Conservation (phyloP, 2,888 invertebrate species). For the Neria commutata region DNA sequence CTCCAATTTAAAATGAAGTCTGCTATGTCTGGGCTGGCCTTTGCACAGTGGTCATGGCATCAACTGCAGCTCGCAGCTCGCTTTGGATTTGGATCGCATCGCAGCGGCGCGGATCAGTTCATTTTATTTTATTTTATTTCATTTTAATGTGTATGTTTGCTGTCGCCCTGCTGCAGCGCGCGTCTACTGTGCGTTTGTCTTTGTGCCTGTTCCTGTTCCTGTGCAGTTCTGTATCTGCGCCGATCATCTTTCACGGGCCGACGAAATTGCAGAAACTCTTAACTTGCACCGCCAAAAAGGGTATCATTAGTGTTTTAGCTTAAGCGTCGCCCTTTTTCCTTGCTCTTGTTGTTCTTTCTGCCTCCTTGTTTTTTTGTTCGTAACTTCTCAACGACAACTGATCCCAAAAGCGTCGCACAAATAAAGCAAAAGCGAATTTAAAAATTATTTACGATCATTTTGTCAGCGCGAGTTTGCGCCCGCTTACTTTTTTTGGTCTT, state of each 20-base stretch:
- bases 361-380: no score
- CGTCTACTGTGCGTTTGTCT: background rate
- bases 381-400: background rate
- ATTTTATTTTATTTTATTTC: slow-evolving; percentile 49
- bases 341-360: no score
- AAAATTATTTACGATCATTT: slow-evolving; percentile 61
- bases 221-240: background rate
- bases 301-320: slow-evolving; percentile 4
- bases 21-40: slow-evolving; percentile 13
- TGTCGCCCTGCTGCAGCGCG: slow-evolving; percentile 6
- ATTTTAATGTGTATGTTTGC: slow-evolving; percentile 34
- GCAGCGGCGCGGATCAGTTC: no score
- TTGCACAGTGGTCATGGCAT: background rate
- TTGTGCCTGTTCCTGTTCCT: background rate
- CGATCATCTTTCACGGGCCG: background rate
- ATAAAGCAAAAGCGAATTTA: slow-evolving; percentile 35
- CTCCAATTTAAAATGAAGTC: slow-evolving; percentile 32
- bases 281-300: background rate
- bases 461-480: slow-evolving; percentile 42
- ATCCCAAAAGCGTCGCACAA: slow-evolving; percentile 22
- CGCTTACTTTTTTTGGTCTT: no score
- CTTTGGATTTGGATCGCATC: no score
- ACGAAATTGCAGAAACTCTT: background rate
- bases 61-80: slow-evolving; percentile 22
- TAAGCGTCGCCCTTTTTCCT: background rate